phyloP scores from a whole-genome alignment of 2,797 vertebrate species.

The Artibeus lituratus region DNA sequence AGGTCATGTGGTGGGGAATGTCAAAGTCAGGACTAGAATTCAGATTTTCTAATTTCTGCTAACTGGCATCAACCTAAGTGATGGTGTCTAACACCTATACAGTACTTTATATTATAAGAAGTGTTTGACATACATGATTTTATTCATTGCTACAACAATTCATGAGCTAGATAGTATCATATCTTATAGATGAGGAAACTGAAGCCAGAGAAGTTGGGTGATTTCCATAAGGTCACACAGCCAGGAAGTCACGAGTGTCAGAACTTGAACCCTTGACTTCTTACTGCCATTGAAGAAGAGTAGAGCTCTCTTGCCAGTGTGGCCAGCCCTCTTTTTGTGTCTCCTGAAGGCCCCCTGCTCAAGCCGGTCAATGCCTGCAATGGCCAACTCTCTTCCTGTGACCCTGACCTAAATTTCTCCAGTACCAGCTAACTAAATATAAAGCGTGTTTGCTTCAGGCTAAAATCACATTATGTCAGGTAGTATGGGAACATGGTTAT shows the following conservation, averaged over 20 bases:
- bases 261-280: background rate
- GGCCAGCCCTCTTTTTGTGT: background rate
- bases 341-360: background rate
- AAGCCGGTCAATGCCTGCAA: background rate
- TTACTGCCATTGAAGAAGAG: background rate
- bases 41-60: background rate
- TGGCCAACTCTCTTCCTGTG: background rate
- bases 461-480: background rate
- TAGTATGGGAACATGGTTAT: background rate
- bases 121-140: background rate
- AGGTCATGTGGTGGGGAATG: background rate
- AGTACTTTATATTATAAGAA: background rate
- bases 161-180: background rate
- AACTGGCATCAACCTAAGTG: background rate
- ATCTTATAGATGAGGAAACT: background rate
- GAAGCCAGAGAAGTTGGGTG: background rate
- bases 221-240: background rate
- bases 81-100: background rate
- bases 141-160: background rate
- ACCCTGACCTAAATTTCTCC: background rate
- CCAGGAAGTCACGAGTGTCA: background rate
- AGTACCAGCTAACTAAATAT: background rate
- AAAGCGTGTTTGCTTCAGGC: background rate
- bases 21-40: background rate
- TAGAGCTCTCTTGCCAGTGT: background rate